A percentile compares a stretch with the other conserved stretches of the same genome.
phyloP scores from a whole-genome alignment of 92 coral and sea anemone genomes.

The Palythoa grandis region DNA sequence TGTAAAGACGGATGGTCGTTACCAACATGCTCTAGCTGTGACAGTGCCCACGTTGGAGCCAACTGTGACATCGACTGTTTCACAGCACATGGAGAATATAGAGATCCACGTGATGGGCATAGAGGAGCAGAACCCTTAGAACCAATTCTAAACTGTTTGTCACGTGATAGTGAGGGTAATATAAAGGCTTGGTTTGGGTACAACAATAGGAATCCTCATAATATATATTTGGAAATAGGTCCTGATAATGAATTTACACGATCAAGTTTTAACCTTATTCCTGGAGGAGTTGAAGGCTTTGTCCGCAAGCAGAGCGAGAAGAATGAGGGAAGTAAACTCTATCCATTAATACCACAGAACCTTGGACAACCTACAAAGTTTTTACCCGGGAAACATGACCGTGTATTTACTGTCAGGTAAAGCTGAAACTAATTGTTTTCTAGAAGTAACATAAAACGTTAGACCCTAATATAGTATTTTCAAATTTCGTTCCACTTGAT shows the following conservation, averaged over 20 bases:
- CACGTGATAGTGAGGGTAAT: constrained; percentile 51
- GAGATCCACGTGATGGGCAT: constrained; percentile 81
- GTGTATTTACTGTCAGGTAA: constrained; percentile 60
- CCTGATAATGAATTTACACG: constrained; percentile 74
- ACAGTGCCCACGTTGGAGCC: constrained; percentile 85
- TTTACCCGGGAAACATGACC: constrained; percentile 53
- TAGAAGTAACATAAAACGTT: neutral
- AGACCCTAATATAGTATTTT: neutral
- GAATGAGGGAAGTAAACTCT: neutral
- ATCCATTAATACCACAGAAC: constrained; percentile 30
- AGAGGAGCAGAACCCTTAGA: constrained; percentile 68
- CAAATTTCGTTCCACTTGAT: too few species aligned
- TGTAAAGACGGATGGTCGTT: constrained; percentile 90
- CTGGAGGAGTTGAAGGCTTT: constrained; percentile 66
- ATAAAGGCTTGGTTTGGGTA: constrained; percentile 92
- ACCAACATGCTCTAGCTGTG: constrained; percentile 84
- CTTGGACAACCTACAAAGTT: constrained; percentile 73
- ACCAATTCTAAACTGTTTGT: constrained; percentile 80
- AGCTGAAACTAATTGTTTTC: neutral
- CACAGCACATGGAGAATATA: constrained; percentile 81
- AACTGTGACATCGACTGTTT: constrained; percentile 82
- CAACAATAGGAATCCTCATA: constrained; percentile 87
- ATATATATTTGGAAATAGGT: constrained; percentile 81
- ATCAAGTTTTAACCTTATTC: constrained; percentile 30
- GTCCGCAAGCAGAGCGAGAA: constrained; percentile 29